Evolutionary conservation across 2,888 invertebrate genomes (phyloP), one percentile per base, ranked within the genome.

Genomic region (Toxonevra muliebris): DNA sequence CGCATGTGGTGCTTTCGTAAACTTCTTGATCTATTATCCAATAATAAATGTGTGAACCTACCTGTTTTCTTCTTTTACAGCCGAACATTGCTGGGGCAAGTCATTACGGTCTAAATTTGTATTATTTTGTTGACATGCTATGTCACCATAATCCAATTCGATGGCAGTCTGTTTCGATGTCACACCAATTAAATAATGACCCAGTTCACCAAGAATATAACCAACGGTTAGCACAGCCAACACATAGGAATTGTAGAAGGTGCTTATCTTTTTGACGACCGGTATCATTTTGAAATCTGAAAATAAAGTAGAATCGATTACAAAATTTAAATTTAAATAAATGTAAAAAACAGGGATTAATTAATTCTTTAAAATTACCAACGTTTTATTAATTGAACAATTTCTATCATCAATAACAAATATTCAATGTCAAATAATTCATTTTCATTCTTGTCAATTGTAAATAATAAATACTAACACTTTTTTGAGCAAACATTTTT

Each of bases 161-260:
- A 90, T 90, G 2, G 95, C 94, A 52, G 94, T 93, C 76, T 92
- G 92, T 82, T 94, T 93, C 65, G 94, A 94, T 65, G 95, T 95
- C 4, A 94, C 94, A 85, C 94, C 94, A 76, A 95, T 94, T 71
- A 95, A 87, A 84, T 94, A 95, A 84, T 95, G 95, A 41, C 95
- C 95, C 72, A 95, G 86, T 83, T 95, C 95, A 15, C 94, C 95
- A 20, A 95, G 87, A 69, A 95, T 91, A 85, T 95, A 95, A 71
- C 94, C 94, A 63, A 93, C 84, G 62, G 94, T 93, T 69, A 95
- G 90, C 72, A 95, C 86, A 40, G 89, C 92, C 77, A 95, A 86
- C 73, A 92, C 94, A 83, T 94, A 94, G 80, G 90, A 89, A 80
- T 91, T 92, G 87, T 95, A 94, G 75, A 91, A 88, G 79, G 89